Conservation (phyloP, 2,113 vertebrate species). For the Percina caprodes region DNA sequence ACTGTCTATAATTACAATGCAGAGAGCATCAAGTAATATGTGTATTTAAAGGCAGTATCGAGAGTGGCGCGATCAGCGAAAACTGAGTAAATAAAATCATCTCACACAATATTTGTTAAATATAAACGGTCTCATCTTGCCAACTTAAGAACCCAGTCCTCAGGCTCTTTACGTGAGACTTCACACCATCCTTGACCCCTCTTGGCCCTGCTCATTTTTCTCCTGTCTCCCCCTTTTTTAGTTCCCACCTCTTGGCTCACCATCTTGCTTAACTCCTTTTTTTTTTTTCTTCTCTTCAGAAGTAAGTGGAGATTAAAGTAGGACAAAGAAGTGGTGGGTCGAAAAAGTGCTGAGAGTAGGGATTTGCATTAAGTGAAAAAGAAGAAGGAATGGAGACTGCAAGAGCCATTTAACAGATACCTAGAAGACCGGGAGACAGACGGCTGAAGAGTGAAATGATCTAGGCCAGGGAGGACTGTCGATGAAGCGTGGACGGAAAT, state of each 20-base stretch:
- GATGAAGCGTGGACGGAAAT: constrained; percentile 42
- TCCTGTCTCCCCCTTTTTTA: constrained; percentile 36
- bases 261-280: constrained; percentile 19
- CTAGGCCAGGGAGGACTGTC: constrained; percentile 32
- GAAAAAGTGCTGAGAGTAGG: constrained; percentile 65
- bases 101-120: constrained; percentile 69
- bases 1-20: constrained; percentile 30
- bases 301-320: constrained; percentile 68
- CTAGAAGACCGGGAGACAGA: constrained; percentile 57
- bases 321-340: constrained; percentile 61
- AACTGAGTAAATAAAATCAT: constrained; percentile 42
- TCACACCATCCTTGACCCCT: constrained; percentile 42
- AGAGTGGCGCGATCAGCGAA: constrained; percentile 32
- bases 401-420: constrained; percentile 63
- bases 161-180: constrained; percentile 30
- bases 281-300: constrained; percentile 17
- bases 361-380: constrained; percentile 67
- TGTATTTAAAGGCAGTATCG: constrained; percentile 57
- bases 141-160: constrained; percentile 47
- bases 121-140: constrained; percentile 51
- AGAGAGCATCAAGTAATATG: not conserved
- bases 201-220: constrained; percentile 48
- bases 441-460: constrained; percentile 49
- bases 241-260: constrained; percentile 31
- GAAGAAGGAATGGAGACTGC: constrained; percentile 44